phyloP scores from a whole-genome alignment of 2,888 invertebrate genomes.

The Lepas anatifera region DNA sequence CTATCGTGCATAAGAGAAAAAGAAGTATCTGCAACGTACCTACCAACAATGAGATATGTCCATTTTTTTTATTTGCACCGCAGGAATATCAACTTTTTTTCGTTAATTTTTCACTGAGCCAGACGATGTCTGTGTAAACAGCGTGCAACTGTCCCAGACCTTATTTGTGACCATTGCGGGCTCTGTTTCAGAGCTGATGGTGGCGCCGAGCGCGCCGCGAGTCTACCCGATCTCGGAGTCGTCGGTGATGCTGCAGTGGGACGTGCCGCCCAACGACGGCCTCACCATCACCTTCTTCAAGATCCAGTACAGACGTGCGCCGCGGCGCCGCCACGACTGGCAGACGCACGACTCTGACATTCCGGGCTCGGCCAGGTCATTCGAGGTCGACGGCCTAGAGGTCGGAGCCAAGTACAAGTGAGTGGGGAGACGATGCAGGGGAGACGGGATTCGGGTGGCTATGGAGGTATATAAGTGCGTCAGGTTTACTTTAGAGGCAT shows the following conservation, averaged over 20 bases:
- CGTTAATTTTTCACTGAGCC: too few relatives aligned
- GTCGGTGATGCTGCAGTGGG: constrained; percentile 87
- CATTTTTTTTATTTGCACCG: too few relatives aligned
- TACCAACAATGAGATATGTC: too few relatives aligned
- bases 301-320: constrained; percentile 54
- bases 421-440: constrained; percentile 29
- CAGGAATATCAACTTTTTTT: too few relatives aligned
- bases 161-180: too few relatives aligned
- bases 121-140: too few relatives aligned
- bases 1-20: too few relatives aligned
- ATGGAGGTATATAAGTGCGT: too few relatives aligned
- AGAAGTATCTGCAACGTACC: too few relatives aligned
- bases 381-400: neutral
- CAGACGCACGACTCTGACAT: neutral
- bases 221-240: constrained; percentile 74
- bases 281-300: constrained; percentile 30
- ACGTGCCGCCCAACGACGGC: constrained; percentile 65
- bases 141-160: too few relatives aligned
- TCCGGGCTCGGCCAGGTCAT: neutral
- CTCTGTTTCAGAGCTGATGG: constrained; percentile 59
- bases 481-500: too few relatives aligned
- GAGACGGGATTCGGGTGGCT: too few relatives aligned
- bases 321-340: constrained; percentile 31
- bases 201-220: constrained; percentile 76
- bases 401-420: constrained; percentile 9